phyloP scores from a whole-genome alignment of 2,797 vertebrate genomes.

The Champsocephalus gunnari region DNA sequence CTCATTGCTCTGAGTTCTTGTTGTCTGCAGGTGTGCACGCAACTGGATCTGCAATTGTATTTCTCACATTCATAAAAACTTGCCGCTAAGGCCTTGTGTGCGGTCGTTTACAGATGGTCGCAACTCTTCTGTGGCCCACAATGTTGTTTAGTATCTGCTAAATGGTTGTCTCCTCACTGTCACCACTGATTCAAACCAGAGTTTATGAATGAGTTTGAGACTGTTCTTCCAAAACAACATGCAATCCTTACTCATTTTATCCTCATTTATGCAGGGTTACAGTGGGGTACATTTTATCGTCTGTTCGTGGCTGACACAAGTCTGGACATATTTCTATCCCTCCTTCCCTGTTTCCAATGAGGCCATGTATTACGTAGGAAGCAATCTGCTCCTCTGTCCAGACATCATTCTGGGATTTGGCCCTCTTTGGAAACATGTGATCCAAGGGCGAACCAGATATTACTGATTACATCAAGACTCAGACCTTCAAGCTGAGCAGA shows the following conservation, averaged over 20 bases:
- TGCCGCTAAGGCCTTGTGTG: conserved; percentile 6
- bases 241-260: conserved; percentile 45
- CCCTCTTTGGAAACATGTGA: conserved; percentile 60
- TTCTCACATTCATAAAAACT: conserved; percentile 34
- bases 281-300: conserved; percentile 50
- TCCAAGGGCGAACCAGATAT: conserved; percentile 58
- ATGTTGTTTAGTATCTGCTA: conserved; percentile 15
- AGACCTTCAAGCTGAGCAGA: conserved; percentile 47
- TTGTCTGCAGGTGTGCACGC: conserved; percentile 59
- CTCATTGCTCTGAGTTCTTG: conserved; percentile 38
- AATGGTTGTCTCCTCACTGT: conserved; percentile 24
- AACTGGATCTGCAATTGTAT: conserved; percentile 45
- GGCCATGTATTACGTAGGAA: conserved; percentile 53
- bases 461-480: conserved; percentile 73
- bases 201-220: not conserved
- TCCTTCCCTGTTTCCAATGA: conserved; percentile 68
- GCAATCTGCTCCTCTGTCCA: conserved; percentile 60
- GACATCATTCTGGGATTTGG: conserved; percentile 65
- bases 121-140: conserved; percentile 13
- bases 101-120: conserved; percentile 30
- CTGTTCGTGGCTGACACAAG: conserved; percentile 39
- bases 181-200: conserved; percentile 18
- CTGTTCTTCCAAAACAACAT: conserved; percentile 27
- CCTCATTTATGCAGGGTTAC: conserved; percentile 38
- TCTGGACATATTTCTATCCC: conserved; percentile 68